Conservation (phyloP, 30 jellyfish, hydroid and myxozoan species). For the Hydractinia echinata region DNA sequence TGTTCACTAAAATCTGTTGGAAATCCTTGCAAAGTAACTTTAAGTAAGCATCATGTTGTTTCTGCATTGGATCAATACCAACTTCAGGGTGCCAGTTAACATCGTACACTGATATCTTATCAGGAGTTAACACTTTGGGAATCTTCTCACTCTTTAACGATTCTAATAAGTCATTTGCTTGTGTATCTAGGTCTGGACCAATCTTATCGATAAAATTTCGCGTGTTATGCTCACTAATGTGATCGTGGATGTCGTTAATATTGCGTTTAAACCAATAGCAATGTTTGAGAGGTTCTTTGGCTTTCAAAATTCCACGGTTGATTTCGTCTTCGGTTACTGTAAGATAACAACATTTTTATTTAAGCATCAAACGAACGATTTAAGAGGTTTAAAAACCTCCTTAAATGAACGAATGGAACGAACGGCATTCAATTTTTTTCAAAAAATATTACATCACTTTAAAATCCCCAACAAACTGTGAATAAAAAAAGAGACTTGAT, state of each 20-base stretch:
- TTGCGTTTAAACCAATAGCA: constrained; percentile 82
- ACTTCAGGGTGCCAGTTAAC: constrained; percentile 64
- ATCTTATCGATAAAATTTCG: constrained; percentile 67
- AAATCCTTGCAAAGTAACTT: constrained; percentile 61
- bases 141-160: constrained; percentile 27
- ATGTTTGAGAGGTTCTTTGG: constrained; percentile 45
- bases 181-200: constrained; percentile 46
- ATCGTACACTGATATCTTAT: constrained; percentile 41
- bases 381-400: no score
- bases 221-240: constrained; percentile 39
- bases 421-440: not conserved
- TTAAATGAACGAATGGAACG: not conserved
- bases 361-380: not conserved
- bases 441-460: not conserved
- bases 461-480: not conserved
- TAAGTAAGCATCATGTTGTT: constrained; percentile 40
- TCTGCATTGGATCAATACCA: constrained; percentile 50
- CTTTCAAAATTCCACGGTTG: constrained; percentile 58
- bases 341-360: not conserved
- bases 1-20: constrained; percentile 36
- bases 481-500: no score
- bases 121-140: constrained; percentile 29
- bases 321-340: constrained; percentile 84
- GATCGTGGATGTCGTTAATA: constrained; percentile 48
- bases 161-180: constrained; percentile 53